These are phyloP conservation scores for Monopterus albus DNA, from an alignment of 2,113 vertebrate species.

Conservation along the genomic window DNA sequence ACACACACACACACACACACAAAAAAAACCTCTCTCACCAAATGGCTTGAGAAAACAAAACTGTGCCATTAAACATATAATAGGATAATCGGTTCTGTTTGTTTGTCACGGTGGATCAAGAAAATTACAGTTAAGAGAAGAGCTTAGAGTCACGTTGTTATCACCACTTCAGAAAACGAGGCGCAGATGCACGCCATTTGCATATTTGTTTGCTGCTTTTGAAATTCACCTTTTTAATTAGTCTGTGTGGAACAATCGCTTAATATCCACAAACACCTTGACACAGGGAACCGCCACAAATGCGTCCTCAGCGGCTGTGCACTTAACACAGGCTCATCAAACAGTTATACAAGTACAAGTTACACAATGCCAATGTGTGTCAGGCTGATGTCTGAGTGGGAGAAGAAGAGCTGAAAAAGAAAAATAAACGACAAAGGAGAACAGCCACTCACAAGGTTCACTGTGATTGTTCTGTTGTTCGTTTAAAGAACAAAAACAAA, in stretches of 20 bases:
- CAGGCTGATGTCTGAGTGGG: slow-evolving; percentile 73
- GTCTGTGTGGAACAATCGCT: slow-evolving; percentile 71
- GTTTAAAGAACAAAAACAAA: slow-evolving; percentile 32
- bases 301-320: slow-evolving; percentile 40
- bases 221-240: slow-evolving; percentile 84
- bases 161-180: slow-evolving; percentile 79
- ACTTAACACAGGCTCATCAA: slow-evolving; percentile 63
- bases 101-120: slow-evolving; percentile 87
- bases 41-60: slow-evolving; percentile 81
- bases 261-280: slow-evolving; percentile 76
- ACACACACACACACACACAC: not conserved
- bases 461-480: slow-evolving; percentile 58
- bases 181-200: slow-evolving; percentile 76
- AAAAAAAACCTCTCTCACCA: slow-evolving; percentile 63
- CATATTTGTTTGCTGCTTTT: slow-evolving; percentile 84
- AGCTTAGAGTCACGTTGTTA: slow-evolving; percentile 85
- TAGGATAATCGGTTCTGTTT: slow-evolving; percentile 88
- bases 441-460: slow-evolving; percentile 59
- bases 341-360: slow-evolving; percentile 57
- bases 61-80: slow-evolving; percentile 84
- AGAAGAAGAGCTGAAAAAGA: slow-evolving; percentile 55
- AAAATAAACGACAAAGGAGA: slow-evolving; percentile 53
- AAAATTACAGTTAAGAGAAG: slow-evolving; percentile 84
- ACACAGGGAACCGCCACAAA: slow-evolving; percentile 56
- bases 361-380: slow-evolving; percentile 53